Evolutionary conservation across 2,888 invertebrate species (phyloP).

Genomic region (Phyllotreta cruciferae): DNA sequence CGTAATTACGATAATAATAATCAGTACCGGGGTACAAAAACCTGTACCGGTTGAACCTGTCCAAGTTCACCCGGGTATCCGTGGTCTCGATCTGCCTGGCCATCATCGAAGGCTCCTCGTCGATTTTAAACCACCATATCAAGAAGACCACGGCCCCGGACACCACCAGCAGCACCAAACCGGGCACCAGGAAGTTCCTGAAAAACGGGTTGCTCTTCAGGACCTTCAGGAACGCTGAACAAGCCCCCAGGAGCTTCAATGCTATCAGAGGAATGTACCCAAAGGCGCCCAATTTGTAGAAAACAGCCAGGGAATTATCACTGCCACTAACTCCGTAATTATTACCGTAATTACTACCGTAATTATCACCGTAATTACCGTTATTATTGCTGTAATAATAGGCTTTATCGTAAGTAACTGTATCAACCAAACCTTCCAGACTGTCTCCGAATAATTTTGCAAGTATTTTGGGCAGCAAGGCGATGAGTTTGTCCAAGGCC

Average conservation of each 20-base stretch:
- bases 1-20: constrained; percentile 6
- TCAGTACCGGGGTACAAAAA: not conserved
- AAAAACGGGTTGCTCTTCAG: constrained; percentile 55
- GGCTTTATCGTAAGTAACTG: not conserved
- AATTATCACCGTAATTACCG: constrained; percentile 29
- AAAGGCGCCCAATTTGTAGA: constrained; percentile 51
- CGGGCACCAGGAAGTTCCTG: constrained; percentile 55
- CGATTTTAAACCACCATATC: constrained; percentile 55
- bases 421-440: constrained; percentile 37
- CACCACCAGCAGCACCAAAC: constrained; percentile 47
- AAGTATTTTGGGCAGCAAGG: constrained; percentile 48
- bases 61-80: not conserved
- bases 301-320: constrained; percentile 41
- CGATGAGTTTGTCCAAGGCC: constrained; percentile 54
- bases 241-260: constrained; percentile 51
- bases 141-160: constrained; percentile 54
- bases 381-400: constrained; percentile 1
- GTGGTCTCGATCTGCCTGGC: constrained; percentile 19
- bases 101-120: constrained; percentile 34
- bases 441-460: constrained; percentile 49
- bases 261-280: constrained; percentile 54
- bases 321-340: constrained; percentile 26
- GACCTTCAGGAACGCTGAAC: constrained; percentile 50
- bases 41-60: not conserved
- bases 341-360: constrained; percentile 33